phyloP scores from a whole-genome alignment of 2,113 vertebrate genomes.

The Vulpes vulpes region DNA sequence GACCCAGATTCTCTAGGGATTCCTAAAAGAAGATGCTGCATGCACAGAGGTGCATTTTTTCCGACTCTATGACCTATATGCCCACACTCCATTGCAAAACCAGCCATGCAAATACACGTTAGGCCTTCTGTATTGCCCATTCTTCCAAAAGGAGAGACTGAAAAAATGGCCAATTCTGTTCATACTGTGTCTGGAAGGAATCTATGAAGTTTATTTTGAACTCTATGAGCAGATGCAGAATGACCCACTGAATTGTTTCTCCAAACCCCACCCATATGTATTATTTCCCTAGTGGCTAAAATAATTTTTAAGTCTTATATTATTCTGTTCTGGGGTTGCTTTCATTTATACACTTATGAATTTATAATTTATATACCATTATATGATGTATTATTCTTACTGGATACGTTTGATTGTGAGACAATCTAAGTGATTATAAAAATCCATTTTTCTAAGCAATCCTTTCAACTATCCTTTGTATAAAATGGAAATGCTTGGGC shows the following conservation, averaged over 20 bases:
- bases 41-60: background rate
- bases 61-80: background rate
- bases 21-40: background rate
- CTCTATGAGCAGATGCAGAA: background rate
- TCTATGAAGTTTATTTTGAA: background rate
- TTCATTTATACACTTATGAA: background rate
- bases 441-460: background rate
- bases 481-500: background rate
- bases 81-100: background rate
- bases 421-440: conserved; percentile 1
- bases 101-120: background rate
- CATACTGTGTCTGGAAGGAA: background rate
- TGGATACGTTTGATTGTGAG: background rate
- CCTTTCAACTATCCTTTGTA: background rate
- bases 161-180: background rate
- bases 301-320: background rate
- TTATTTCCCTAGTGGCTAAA: background rate
- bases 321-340: background rate
- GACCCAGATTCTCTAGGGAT: background rate
- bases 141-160: background rate
- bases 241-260: background rate
- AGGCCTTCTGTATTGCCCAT: background rate
- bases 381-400: background rate
- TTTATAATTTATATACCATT: background rate
- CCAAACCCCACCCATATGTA: background rate